phyloP scores from a whole-genome alignment of 92 coral and sea anemone genomes.

The Hydrozoanthus gracilis region DNA sequence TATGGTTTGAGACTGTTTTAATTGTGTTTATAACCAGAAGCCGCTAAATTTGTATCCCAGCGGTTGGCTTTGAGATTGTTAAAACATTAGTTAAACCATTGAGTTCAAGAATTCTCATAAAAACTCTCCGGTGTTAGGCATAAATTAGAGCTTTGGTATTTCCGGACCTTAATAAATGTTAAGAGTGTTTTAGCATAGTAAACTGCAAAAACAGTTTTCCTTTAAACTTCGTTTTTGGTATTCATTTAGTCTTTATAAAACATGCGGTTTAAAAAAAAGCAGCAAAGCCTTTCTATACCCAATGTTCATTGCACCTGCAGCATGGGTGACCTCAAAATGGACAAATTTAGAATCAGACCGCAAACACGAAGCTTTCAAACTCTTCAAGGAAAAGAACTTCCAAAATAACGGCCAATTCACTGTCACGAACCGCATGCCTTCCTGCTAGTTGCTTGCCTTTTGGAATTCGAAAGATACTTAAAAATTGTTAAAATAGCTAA shows the following conservation, averaged over 20 bases:
- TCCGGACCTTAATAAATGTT: slow-evolving; percentile 12
- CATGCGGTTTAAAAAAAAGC: not conserved
- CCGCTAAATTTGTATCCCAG: slow-evolving; percentile 27
- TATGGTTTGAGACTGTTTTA: slow-evolving; percentile 5
- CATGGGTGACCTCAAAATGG: slow-evolving; percentile 35
- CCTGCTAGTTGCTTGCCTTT: slow-evolving; percentile 30
- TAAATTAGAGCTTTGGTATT: slow-evolving; percentile 25
- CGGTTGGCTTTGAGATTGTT: slow-evolving; percentile 1
- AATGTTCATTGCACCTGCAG: slow-evolving; percentile 16
- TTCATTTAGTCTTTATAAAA: slow-evolving; percentile 17
- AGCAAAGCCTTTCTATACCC: slow-evolving; percentile 11
- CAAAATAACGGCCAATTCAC: slow-evolving; percentile 13
- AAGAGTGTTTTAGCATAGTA: not conserved
- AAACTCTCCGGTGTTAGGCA: not conserved
- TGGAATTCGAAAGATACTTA: not conserved
- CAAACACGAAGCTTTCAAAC: not conserved
- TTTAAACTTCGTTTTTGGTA: slow-evolving; percentile 9
- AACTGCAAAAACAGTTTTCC: not conserved
- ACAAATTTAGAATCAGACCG: slow-evolving; percentile 11
- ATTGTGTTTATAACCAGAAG: not conserved
- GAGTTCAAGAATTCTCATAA: slow-evolving; percentile 3
- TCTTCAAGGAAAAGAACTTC: not conserved
- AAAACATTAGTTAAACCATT: not conserved
- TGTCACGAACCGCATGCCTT: not conserved
- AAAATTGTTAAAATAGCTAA: too few relatives aligned